phyloP scores from a whole-genome alignment of 2,113 vertebrate species.

The Colius striatus region DNA sequence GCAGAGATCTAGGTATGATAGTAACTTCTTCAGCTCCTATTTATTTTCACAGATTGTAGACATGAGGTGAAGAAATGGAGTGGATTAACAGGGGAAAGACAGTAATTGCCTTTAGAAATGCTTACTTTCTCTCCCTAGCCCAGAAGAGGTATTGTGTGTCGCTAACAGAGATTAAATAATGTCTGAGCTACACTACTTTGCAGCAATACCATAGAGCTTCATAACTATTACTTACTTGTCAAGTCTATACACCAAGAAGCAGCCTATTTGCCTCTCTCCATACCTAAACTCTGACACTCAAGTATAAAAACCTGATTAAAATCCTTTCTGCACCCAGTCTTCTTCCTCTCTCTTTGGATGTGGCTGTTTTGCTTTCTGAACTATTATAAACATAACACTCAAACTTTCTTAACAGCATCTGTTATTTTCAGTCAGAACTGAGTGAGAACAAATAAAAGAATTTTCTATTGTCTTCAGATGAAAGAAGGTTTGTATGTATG shows the following conservation, averaged over 20 bases:
- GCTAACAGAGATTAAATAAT: neutral
- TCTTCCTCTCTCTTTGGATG: neutral
- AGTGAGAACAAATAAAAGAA: constrained; percentile 25
- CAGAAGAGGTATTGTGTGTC: neutral
- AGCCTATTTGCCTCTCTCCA: neutral
- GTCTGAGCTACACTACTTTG: neutral
- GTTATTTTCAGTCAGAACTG: neutral
- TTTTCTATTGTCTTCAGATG: constrained; percentile 24
- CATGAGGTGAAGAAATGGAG: neutral
- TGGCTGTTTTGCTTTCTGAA: neutral
- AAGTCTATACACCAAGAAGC: neutral
- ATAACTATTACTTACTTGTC: neutral
- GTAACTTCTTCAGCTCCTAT: neutral
- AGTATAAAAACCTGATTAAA: neutral
- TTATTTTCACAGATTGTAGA: neutral
- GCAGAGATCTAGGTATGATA: neutral
- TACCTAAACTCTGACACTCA: neutral
- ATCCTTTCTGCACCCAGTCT: neutral
- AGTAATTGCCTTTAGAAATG: neutral
- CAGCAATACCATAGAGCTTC: neutral
- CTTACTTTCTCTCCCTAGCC: neutral
- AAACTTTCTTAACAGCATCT: neutral
- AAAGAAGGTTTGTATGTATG: constrained; percentile 19
- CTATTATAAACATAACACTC: neutral
- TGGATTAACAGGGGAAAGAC: neutral